Evolutionary conservation across 2,888 invertebrate genomes (phyloP), one percentile per base, ranked within the genome.

Genomic region (Campoplex nolae): DNA sequence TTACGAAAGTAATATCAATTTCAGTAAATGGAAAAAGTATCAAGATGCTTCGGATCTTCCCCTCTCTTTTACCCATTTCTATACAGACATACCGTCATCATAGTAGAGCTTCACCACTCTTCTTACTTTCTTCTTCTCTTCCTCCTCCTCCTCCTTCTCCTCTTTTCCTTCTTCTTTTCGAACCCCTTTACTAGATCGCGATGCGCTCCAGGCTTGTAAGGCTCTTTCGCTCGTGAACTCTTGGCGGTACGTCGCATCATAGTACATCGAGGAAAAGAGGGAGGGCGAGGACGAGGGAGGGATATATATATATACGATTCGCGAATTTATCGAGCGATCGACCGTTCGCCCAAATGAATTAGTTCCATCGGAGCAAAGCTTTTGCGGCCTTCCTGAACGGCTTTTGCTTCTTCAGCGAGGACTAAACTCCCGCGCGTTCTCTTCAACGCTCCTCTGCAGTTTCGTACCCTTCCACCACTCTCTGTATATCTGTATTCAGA

Each of bases 1-100:
- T 88, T 88, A 88, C 89, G 84, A 89, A 92, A 92, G 92, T 92
- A 93, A 93, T 93, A 93, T 92, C 93, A 93, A 93, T 93, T 93
- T 92, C 91, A 91, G 92, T 91, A 93, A 92, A 92, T 92, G 92
- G 93, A 92, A 93, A 93, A 92, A 93, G 92, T 93, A 93, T 93
- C 91, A 92, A 92, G 90, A 92, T 92, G 91, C 90, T 88, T 87
- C 83, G 83, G 78, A 62, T 86, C 88, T 85, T 86, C 23, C n/a
- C 8, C 45, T 80, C 71, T 48, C 18, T 73, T 48, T 65, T 38
- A 28, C 68, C 32, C 75, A 77, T 76, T 70, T 83, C 83, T 79
- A 79, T 78, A 81, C 84, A 84, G 65, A 65, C 78, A 83, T 78
- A 78, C 56, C 56, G 65, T 42, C 11, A 13, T 45, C 11, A 84